A percentile compares a stretch with the other conserved stretches of the same genome.
These are phyloP conservation scores for Caenorhabditis inopinata DNA, from an alignment of 1,140 invertebrate species.

Conservation along the genomic window DNA sequence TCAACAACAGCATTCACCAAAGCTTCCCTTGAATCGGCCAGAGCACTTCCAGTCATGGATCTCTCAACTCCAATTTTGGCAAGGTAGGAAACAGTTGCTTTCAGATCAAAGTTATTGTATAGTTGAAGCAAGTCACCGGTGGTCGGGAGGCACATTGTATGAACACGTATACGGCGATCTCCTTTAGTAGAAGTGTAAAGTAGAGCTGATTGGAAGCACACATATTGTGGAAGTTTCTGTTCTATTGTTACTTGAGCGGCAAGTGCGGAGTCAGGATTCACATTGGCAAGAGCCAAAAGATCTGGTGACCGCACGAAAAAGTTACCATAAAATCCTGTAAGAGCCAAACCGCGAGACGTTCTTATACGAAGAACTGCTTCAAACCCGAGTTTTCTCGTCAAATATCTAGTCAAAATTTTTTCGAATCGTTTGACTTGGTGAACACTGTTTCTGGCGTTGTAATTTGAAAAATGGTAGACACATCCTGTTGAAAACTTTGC, in stretches of 20 bases:
- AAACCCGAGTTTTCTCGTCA: conserved; percentile 94
- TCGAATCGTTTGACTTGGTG: conserved; percentile 76
- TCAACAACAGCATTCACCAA: conserved; percentile 92
- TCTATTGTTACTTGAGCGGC: conserved; percentile 85
- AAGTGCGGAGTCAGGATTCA: conserved; percentile 95
- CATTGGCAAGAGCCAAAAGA: conserved; percentile 89
- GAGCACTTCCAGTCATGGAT: conserved; percentile 76
- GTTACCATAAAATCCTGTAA: conserved; percentile 98
- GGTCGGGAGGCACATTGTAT: conserved; percentile 90
- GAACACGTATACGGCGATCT: conserved; percentile 92
- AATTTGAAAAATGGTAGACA: conserved; percentile 87
- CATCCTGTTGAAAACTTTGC: conserved; percentile 92
- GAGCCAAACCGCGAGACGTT: conserved; percentile 80
- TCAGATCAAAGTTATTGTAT: conserved; percentile 87
- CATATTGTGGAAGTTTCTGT: conserved; percentile 70
- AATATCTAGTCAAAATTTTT: conserved; percentile 80
- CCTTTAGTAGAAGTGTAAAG: conserved; percentile 97
- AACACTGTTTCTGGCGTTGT: conserved; percentile 72
- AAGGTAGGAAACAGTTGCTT: conserved; percentile 82
- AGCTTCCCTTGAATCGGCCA: conserved; percentile 90
- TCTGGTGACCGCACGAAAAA: conserved; percentile 98
- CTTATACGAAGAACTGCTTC: conserved; percentile 97
- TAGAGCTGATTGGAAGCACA: conserved; percentile 95
- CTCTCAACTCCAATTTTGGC: conserved; percentile 78
- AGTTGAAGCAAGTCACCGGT: conserved; percentile 81